These are phyloP conservation scores for Drosophila takahashii DNA, from an alignment of 1,140 invertebrate species.

Conservation along the genomic window DNA sequence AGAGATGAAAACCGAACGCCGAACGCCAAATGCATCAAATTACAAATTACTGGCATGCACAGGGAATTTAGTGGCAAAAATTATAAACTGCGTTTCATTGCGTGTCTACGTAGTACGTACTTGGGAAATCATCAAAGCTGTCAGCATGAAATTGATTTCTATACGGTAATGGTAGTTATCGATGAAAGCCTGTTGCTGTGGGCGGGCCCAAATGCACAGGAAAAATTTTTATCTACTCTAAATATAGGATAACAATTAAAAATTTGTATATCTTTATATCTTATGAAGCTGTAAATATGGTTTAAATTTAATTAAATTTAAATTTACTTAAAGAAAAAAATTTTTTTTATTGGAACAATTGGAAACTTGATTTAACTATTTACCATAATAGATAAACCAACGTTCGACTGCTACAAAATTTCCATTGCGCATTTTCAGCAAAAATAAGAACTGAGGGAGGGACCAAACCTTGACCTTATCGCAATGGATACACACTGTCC, in stretches of 20 bases:
- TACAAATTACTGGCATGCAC: conserved; percentile 41
- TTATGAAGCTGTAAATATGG: too few relatives aligned
- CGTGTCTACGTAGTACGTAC: conserved; percentile 19
- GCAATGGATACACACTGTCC: conserved; percentile 10
- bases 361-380: too few relatives aligned
- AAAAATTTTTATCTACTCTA: not conserved
- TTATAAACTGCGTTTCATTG: conserved; percentile 49
- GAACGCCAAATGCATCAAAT: conserved; percentile 31
- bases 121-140: conserved; percentile 18
- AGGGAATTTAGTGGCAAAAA: conserved; percentile 31
- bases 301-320: too few relatives aligned
- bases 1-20: conserved; percentile 12
- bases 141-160: conserved; percentile 37
- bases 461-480: conserved; percentile 56
- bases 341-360: not conserved
- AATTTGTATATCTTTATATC: too few relatives aligned
- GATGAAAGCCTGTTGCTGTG: conserved; percentile 23
- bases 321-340: too few relatives aligned
- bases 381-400: not conserved
- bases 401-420: not conserved
- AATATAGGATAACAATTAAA: not conserved
- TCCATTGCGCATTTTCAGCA: conserved; percentile 7
- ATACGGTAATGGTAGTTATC: conserved; percentile 21
- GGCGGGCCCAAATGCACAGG: conserved; percentile 9
- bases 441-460: not conserved